Evolutionary conservation across 35 echinoderm and acorn worm species (phyloP).

Genomic region (Nesometra sesokonis): DNA sequence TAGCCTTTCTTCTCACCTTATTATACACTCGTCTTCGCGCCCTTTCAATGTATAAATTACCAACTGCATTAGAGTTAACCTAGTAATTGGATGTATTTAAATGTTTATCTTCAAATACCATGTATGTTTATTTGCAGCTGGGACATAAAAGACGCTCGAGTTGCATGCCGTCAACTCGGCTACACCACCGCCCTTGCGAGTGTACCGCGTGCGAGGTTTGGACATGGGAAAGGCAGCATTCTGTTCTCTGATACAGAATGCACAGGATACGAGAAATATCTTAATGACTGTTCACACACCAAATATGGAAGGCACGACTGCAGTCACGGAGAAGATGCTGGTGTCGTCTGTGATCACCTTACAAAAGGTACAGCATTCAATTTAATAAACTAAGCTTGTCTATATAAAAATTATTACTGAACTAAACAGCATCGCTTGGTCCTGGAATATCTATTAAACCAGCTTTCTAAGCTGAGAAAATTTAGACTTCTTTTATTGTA

Average conservation of each 20-base stretch:
- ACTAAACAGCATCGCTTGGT: too few relatives aligned
- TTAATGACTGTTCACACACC: background rate
- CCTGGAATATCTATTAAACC: too few relatives aligned
- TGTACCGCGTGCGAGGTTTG: background rate
- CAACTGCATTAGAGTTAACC: too few relatives aligned
- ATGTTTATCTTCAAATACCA: too few relatives aligned
- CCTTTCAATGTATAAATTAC: too few relatives aligned
- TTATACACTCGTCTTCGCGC: too few relatives aligned
- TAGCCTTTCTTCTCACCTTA: too few relatives aligned
- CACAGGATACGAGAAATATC: background rate
- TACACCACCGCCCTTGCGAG: background rate
- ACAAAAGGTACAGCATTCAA: background rate
- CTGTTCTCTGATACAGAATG: background rate
- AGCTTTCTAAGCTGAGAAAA: too few relatives aligned
- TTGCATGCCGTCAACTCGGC: constrained; percentile 6
- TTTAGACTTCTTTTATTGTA: too few relatives aligned
- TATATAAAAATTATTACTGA: too few relatives aligned
- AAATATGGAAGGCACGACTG: background rate
- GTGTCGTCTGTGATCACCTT: background rate
- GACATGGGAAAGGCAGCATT: background rate
- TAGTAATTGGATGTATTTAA: too few relatives aligned
- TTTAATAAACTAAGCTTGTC: too few relatives aligned
- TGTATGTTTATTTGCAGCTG: background rate
- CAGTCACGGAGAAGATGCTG: constrained; percentile 9
- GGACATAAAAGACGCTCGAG: background rate